phyloP scores from a whole-genome alignment of 2,797 vertebrate species.

The Scolopax bukidnonensis region DNA sequence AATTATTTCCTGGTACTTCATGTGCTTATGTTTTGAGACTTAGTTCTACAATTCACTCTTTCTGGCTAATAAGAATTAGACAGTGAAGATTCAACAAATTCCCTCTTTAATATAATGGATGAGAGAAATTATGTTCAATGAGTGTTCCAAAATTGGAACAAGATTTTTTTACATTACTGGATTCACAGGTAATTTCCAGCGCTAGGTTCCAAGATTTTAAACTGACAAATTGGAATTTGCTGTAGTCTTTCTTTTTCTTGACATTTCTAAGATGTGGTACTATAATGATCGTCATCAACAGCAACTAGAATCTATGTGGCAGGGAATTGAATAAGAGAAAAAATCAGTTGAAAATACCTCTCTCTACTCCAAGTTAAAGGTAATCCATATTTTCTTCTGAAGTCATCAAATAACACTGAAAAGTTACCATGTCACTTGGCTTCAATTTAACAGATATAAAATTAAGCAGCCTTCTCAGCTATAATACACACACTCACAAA shows the following conservation, averaged over 20 bases:
- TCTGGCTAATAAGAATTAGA: not conserved
- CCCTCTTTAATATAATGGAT: not conserved
- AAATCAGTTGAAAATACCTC: rapidly evolving
- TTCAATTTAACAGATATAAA: not conserved
- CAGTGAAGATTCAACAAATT: not conserved
- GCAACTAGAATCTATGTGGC: not conserved
- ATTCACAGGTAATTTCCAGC: not conserved
- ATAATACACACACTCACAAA: not conserved
- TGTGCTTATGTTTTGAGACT: not conserved
- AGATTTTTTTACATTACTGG: not conserved
- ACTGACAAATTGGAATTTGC: not conserved
- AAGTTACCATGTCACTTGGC: not conserved
- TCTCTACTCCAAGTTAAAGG: not conserved
- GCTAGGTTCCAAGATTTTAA: not conserved
- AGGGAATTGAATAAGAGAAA: not conserved
- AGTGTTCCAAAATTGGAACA: not conserved
- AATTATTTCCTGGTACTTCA: not conserved
- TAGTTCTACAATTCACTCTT: not conserved
- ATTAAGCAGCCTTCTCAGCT: not conserved
- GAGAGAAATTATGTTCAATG: rapidly evolving
- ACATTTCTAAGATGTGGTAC: not conserved
- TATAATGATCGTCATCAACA: not conserved
- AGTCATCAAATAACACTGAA: not conserved
- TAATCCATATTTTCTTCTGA: not conserved
- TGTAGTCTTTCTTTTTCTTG: not conserved